Conservation (phyloP, 1,140 invertebrate genomes). For the Ephestia elutella region DNA sequence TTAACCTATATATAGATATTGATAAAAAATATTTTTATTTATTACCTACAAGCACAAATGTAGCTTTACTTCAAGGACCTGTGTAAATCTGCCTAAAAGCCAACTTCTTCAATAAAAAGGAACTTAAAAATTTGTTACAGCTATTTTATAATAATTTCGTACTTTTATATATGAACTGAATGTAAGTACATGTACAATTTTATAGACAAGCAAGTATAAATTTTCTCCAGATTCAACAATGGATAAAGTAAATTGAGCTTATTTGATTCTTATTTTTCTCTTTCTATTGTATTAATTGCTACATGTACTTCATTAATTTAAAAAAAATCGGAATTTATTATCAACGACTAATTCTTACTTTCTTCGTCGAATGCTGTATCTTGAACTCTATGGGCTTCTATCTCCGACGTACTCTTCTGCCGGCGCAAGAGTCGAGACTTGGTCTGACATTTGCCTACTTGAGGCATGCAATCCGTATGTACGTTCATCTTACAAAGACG, state of each 20-base stretch:
- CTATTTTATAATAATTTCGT: too few relatives aligned
- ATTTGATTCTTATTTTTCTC: too few relatives aligned
- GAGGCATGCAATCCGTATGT: slow-evolving; percentile 90
- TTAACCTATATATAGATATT: neutral
- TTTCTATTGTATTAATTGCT: neutral
- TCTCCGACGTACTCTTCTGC: slow-evolving; percentile 89
- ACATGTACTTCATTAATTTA: neutral
- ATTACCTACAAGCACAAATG: neutral
- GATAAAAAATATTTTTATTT: neutral
- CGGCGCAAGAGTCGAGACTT: slow-evolving; percentile 87
- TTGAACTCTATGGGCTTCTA: slow-evolving; percentile 78
- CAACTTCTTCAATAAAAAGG: too few relatives aligned
- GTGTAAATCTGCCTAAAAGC: too few relatives aligned
- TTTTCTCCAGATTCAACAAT: too few relatives aligned
- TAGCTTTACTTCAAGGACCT: too few relatives aligned
- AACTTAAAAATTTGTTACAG: too few relatives aligned
- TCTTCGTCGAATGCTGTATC: slow-evolving; percentile 79
- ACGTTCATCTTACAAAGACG: slow-evolving; percentile 93
- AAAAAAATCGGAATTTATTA: neutral
- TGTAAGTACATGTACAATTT: too few relatives aligned
- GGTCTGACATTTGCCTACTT: slow-evolving; percentile 85
- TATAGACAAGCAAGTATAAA: too few relatives aligned
- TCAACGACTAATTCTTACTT: slow-evolving; percentile 74
- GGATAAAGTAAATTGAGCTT: too few relatives aligned
- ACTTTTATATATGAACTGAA: too few relatives aligned